Evolutionary conservation across 1,140 invertebrate genomes (phyloP).

Genomic region (Pogonomyrmex californicus): DNA sequence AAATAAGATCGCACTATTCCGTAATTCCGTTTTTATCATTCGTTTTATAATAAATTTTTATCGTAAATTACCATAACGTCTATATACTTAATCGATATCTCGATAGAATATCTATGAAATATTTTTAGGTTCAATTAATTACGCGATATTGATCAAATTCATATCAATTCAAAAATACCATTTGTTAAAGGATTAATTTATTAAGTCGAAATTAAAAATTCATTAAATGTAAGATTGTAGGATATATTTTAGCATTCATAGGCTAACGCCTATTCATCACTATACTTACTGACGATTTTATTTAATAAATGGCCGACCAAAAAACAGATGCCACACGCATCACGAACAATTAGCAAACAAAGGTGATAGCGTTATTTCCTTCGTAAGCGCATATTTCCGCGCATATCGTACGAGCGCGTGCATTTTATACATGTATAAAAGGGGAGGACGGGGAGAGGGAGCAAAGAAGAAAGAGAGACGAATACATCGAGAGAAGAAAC

Average conservation of each 20-base stretch:
- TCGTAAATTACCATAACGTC: not conserved
- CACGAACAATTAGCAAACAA: slow-evolving; percentile 42
- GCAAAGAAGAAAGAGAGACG: slow-evolving; percentile 45
- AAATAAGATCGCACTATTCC: not conserved
- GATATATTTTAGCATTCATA: not conserved
- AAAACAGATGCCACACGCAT: slow-evolving; percentile 3
- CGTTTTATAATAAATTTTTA: slow-evolving; percentile 2
- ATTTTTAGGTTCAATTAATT: not conserved
- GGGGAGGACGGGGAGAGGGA: slow-evolving; percentile 29
- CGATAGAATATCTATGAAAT: too few relatives aligned
- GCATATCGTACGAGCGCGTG: slow-evolving; percentile 67
- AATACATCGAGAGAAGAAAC: slow-evolving; percentile 60
- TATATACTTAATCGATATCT: not conserved
- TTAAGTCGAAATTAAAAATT: slow-evolving; percentile 14
- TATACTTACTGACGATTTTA: slow-evolving; percentile 10
- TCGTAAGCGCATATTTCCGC: slow-evolving; percentile 56
- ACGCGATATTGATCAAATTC: not conserved
- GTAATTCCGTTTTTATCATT: not conserved
- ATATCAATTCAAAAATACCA: not conserved
- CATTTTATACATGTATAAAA: slow-evolving; percentile 68
- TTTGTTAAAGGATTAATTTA: not conserved
- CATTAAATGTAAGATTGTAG: not conserved
- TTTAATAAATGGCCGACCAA: not conserved
- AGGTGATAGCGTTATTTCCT: slow-evolving; percentile 45
- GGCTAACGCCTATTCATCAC: not conserved